These are phyloP conservation scores for Geotria australis DNA, from an alignment of 2,797 vertebrate genomes.

Conservation along the genomic window DNA sequence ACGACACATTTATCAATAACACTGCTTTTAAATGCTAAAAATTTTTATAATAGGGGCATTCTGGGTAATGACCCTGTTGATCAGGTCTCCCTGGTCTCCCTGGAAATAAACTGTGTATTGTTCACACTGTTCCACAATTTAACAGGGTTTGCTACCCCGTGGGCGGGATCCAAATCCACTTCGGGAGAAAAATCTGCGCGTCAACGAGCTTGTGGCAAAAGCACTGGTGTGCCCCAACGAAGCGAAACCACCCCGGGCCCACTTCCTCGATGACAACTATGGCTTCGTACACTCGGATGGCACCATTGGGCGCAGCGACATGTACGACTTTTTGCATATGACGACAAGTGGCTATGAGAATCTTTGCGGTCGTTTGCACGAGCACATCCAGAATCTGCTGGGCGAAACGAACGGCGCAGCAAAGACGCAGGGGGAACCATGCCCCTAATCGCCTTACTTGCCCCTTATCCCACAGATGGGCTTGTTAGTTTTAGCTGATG, in stretches of 20 bases:
- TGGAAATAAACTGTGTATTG: neutral
- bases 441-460: too few species aligned
- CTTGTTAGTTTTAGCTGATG: too few species aligned
- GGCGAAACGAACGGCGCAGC: conserved; percentile 24
- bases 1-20: too few species aligned
- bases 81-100: neutral
- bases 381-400: conserved; percentile 83
- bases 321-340: conserved; percentile 96
- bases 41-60: neutral
- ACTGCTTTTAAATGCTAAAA: too few species aligned
- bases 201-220: conserved; percentile 40
- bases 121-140: neutral
- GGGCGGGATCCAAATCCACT: conserved; percentile 68
- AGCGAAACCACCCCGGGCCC: conserved; percentile 32
- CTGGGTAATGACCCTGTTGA: neutral
- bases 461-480: too few species aligned
- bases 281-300: conserved; percentile 70
- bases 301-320: conserved; percentile 52
- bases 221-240: conserved; percentile 10
- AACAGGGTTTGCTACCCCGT: conserved; percentile 58
- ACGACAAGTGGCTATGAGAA: conserved; percentile 41
- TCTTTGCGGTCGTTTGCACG: conserved; percentile 54
- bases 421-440: too few species aligned
- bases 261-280: conserved; percentile 40
- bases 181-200: conserved; percentile 53